These are phyloP conservation scores for Drosophila leontia DNA, from an alignment of 1,140 invertebrate species.

Conservation along the genomic window DNA sequence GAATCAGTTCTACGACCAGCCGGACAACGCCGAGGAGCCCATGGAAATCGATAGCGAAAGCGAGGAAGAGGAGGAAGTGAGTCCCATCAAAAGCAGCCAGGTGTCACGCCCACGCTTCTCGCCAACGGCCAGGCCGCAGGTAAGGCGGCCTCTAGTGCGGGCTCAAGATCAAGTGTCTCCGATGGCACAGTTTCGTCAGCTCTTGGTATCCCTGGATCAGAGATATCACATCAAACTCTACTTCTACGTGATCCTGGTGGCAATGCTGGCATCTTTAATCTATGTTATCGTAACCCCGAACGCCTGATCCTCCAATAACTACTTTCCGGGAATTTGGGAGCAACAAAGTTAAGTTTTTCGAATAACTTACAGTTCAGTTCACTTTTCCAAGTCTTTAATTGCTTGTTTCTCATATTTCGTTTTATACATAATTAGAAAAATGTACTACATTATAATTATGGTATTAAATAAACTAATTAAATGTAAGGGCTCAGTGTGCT, in stretches of 20 bases:
- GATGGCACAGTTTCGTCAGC: constrained; percentile 42
- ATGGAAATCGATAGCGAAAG: constrained; percentile 63
- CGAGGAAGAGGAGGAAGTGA: constrained; percentile 27
- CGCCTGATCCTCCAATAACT: not conserved
- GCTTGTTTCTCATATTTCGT: constrained; percentile 39
- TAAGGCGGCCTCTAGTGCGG: constrained; percentile 5
- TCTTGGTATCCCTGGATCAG: constrained; percentile 49
- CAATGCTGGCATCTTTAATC: constrained; percentile 54
- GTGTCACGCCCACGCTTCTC: constrained; percentile 28
- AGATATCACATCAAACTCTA: constrained; percentile 72
- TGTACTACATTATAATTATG: constrained; percentile 81
- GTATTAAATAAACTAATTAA: constrained; percentile 81
- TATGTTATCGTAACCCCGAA: constrained; percentile 66
- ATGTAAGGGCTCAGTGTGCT: constrained; percentile 66
- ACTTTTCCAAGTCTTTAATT: constrained; percentile 36
- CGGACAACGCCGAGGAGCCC: constrained; percentile 11
- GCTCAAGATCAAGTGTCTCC: constrained; percentile 11
- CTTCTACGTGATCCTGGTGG: constrained; percentile 46
- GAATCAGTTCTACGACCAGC: constrained; percentile 60
- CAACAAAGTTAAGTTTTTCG: not conserved
- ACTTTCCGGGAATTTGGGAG: not conserved
- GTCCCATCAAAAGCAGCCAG: constrained; percentile 19
- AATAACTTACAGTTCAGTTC: constrained; percentile 23
- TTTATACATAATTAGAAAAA: constrained; percentile 80
- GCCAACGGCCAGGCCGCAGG: constrained; percentile 42